phyloP scores from a whole-genome alignment of 2,888 invertebrate species.

The Itoplectis maculator region DNA sequence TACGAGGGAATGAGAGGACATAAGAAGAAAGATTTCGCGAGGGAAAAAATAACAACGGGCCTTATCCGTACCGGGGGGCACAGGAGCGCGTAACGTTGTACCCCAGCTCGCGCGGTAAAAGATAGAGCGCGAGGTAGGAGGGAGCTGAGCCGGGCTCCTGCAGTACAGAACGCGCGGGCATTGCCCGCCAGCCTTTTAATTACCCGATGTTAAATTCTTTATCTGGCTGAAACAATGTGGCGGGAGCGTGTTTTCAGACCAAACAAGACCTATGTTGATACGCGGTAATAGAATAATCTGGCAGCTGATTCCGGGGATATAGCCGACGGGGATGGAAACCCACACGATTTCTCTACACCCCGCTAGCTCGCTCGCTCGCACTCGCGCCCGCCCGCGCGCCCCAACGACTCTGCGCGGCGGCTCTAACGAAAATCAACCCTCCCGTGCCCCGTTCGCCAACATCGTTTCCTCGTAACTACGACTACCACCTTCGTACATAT shows the following conservation, averaged over 20 bases:
- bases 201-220: conserved; percentile 89
- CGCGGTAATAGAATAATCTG: conserved; percentile 90
- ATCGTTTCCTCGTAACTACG: conserved; percentile 29
- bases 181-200: conserved; percentile 85
- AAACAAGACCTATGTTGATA: conserved; percentile 89
- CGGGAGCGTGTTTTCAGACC: conserved; percentile 87
- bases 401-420: conserved; percentile 24
- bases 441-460: conserved; percentile 60
- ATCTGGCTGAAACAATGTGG: conserved; percentile 88
- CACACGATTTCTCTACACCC: conserved; percentile 78
- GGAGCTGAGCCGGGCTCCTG: conserved; percentile 6
- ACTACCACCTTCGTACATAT: not conserved
- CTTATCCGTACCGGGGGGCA: conserved; percentile 18
- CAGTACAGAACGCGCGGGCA: conserved; percentile 50
- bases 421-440: conserved; percentile 78
- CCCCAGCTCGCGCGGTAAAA: not conserved
- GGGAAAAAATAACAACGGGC: conserved; percentile 42
- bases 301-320: conserved; percentile 85
- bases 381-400: conserved; percentile 17
- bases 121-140: conserved; percentile 23
- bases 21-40: conserved; percentile 14
- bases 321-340: conserved; percentile 83
- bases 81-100: no score
- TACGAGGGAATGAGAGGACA: not conserved
- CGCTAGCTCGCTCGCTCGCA: conserved; percentile 50